Evolutionary conservation across 2,888 invertebrate genomes (phyloP), one percentile per base, ranked within the genome.

Genomic region (Stenodera caucasica): DNA sequence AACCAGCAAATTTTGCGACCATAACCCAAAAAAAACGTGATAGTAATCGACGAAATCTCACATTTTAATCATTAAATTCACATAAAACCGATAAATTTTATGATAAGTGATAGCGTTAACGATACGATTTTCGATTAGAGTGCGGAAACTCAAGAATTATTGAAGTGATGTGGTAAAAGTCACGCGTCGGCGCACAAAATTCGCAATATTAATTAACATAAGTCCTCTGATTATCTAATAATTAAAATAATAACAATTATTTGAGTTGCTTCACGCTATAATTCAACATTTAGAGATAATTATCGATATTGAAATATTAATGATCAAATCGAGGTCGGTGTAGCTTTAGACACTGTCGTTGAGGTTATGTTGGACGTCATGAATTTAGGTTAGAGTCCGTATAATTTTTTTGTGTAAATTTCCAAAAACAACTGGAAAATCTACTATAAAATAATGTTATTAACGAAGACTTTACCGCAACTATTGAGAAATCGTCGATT

Each of bases 281-380:
- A 26, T 26, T n/a, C 26, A 30, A 30, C 1, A 30, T 30, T 30
- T 30, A 7, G 4, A 30, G 8, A 8, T 9, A 8, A 30, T 30
- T 23, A 12, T 23, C 23, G 11, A 21, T 21, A 23, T 45, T 18
- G 9, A 7, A 2, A 40, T 11, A 40, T 18, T 18, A 9, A 18
- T 23, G 12, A 12, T 7, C 0, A 12, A 5, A 1, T 23, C 6
- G 21, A 9, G n/a, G 2, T 26, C 0, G 45, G 1, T 23, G 45
- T 45, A 23, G 9, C 45, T 12, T 11, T 45, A 21, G 45, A 21
- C 45, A 45, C 45, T 12, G 21, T 0, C 2, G 11, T 8, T 53
- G 32, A 53, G 53, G 53, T 53, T 53, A 53, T 32, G 53, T 15
- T 14, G 8, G 33, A 32, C 30, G 33, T 52, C 52, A 52, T 33